phyloP scores from a whole-genome alignment of 2,797 vertebrate genomes.

The Cynopterus sphinx region DNA sequence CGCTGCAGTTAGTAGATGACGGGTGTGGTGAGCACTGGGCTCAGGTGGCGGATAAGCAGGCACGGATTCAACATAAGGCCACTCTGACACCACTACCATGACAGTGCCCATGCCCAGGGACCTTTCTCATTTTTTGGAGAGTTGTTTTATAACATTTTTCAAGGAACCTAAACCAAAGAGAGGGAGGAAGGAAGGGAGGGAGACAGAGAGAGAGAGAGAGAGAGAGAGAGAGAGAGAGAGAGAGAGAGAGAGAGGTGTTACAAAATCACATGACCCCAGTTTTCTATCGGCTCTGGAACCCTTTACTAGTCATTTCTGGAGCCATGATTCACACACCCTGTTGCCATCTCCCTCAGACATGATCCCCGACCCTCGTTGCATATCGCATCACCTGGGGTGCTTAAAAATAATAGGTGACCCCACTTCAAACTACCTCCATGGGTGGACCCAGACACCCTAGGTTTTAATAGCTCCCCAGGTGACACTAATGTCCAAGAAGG shows the following conservation, averaged over 20 bases:
- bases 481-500: neutral
- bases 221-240: too few species aligned
- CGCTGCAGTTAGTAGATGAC: neutral
- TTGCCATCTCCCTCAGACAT: neutral
- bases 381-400: neutral
- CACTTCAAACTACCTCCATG: neutral
- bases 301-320: neutral
- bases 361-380: neutral
- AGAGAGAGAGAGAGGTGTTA: too few species aligned
- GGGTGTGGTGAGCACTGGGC: rapidly evolving
- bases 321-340: neutral
- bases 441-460: neutral
- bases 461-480: neutral
- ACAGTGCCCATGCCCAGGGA: neutral
- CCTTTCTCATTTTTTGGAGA: neutral
- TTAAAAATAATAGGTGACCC: neutral
- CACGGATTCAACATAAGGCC: neutral
- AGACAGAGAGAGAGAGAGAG: too few species aligned
- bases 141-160: neutral
- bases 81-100: neutral
- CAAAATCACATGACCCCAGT: neutral
- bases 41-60: neutral
- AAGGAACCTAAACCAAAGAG: neutral
- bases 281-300: neutral
- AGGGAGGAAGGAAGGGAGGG: too few species aligned